A percentile compares a stretch with the other conserved stretches of the same genome.
phyloP scores from a whole-genome alignment of 2,888 invertebrate species.

The Abscondita cerata region DNA sequence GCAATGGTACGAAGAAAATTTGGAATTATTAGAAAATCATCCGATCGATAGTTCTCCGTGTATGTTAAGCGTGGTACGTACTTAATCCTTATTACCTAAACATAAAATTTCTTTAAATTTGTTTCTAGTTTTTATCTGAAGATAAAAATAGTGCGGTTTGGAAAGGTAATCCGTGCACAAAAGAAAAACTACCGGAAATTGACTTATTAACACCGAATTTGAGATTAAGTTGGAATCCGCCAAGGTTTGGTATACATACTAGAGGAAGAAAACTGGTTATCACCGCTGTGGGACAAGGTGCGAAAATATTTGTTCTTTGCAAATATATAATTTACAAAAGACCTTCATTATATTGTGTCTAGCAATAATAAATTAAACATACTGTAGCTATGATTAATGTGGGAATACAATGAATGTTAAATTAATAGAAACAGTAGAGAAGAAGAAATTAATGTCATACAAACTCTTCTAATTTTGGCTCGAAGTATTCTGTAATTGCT shows the following conservation, averaged over 20 bases:
- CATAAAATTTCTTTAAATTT: too few relatives aligned
- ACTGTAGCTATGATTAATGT: too few relatives aligned
- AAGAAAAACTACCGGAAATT: slow-evolving; percentile 44
- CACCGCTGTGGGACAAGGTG: slow-evolving; percentile 53
- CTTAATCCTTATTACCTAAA: neutral
- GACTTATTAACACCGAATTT: slow-evolving; percentile 48
- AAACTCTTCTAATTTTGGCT: too few relatives aligned
- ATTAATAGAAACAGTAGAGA: too few relatives aligned
- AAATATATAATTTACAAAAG: too few relatives aligned
- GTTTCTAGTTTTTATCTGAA: slow-evolving; percentile 45
- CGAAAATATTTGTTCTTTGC: neutral
- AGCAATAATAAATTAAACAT: too few relatives aligned
- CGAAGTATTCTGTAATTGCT: too few relatives aligned
- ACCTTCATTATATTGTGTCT: too few relatives aligned
- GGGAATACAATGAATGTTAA: too few relatives aligned
- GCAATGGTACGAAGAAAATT: slow-evolving; percentile 41
- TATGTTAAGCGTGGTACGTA: slow-evolving; percentile 49
- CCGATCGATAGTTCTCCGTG: slow-evolving; percentile 40
- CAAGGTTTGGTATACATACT: slow-evolving; percentile 38
- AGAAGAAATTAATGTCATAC: too few relatives aligned
- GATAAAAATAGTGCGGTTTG: slow-evolving; percentile 45
- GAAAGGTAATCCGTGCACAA: slow-evolving; percentile 50
- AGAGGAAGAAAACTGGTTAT: slow-evolving; percentile 46
- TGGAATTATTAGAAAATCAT: slow-evolving; percentile 32
- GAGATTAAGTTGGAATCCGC: slow-evolving; percentile 49